These are phyloP conservation scores for Cettia cetti DNA, from an alignment of 2,113 vertebrate genomes.

Conservation along the genomic window DNA sequence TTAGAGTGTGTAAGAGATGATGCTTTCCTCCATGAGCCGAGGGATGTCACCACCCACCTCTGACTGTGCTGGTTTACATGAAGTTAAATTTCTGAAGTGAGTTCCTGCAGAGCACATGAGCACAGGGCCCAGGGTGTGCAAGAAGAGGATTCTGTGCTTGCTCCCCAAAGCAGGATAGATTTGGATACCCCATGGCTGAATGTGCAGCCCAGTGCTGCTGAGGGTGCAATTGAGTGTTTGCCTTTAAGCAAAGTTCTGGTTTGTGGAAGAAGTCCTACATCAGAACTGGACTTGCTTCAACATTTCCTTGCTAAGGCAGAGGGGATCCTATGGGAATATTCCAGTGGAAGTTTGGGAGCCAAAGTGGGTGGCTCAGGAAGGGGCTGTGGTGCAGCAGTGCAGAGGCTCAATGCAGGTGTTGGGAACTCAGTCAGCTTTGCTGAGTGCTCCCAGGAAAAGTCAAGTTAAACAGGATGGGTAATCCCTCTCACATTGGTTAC, in stretches of 20 bases:
- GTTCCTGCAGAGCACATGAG: not conserved
- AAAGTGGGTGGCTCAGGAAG: not conserved
- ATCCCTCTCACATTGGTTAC: not conserved
- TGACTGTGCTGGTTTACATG: not conserved
- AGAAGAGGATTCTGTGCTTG: not conserved
- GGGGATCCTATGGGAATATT: not conserved
- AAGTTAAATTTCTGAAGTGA: not conserved
- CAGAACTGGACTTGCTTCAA: not conserved
- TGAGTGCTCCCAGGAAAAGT: not conserved
- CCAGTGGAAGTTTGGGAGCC: not conserved
- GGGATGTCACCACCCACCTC: not conserved
- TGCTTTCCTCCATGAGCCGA: not conserved
- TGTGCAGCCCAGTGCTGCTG: fast-evolving
- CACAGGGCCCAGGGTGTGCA: fast-evolving
- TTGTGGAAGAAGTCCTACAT: not conserved
- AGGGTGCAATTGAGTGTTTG: not conserved
- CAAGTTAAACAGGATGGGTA: fast-evolving
- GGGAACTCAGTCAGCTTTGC: not conserved
- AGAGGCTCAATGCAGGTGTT: not conserved
- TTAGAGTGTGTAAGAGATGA: not conserved
- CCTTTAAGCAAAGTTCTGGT: not conserved
- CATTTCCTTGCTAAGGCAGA: fast-evolving
- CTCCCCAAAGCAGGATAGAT: not conserved
- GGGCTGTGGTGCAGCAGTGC: fast-evolving
- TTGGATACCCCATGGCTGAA: not conserved